phyloP scores from a whole-genome alignment of 2,113 vertebrate genomes.

The Ranitomeya variabilis region DNA sequence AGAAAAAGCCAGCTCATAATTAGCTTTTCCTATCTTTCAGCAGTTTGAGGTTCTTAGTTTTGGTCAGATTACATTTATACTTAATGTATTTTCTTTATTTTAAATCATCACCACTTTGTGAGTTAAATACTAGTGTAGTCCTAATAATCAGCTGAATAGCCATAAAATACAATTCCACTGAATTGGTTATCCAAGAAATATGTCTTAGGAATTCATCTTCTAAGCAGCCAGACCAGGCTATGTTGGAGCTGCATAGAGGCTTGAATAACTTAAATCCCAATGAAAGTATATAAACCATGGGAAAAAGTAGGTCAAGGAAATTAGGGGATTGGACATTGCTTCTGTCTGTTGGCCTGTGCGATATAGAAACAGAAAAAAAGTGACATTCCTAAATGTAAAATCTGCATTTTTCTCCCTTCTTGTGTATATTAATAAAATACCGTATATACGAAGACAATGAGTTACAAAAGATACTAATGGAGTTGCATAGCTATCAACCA shows the following conservation, averaged over 20 bases:
- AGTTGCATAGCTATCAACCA: too few species aligned
- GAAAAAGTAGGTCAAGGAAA: constrained; percentile 1
- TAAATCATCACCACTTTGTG: background rate
- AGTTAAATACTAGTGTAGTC: constrained; percentile 8
- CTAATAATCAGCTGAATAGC: constrained; percentile 28
- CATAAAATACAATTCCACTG: constrained; percentile 32
- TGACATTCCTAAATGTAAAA: background rate
- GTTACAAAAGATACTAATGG: too few species aligned
- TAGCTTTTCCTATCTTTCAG: constrained; percentile 30
- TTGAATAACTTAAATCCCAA: background rate
- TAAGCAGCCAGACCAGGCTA: background rate
- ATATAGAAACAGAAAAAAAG: background rate
- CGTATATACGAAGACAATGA: too few species aligned
- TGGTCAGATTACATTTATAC: constrained; percentile 10
- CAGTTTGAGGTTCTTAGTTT: constrained; percentile 25
- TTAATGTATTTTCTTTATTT: constrained; percentile 11
- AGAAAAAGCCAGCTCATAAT: constrained; percentile 30
- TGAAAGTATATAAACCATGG: background rate
- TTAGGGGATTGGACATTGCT: background rate
- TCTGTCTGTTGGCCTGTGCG: background rate
- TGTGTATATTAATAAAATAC: background rate
- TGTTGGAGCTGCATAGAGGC: background rate
- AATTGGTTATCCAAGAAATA: background rate
- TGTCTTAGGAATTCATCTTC: constrained; percentile 17
- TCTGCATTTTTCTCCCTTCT: too few species aligned